phyloP scores from a whole-genome alignment of 1,140 invertebrate species.

The Listronotus bonariensis region DNA sequence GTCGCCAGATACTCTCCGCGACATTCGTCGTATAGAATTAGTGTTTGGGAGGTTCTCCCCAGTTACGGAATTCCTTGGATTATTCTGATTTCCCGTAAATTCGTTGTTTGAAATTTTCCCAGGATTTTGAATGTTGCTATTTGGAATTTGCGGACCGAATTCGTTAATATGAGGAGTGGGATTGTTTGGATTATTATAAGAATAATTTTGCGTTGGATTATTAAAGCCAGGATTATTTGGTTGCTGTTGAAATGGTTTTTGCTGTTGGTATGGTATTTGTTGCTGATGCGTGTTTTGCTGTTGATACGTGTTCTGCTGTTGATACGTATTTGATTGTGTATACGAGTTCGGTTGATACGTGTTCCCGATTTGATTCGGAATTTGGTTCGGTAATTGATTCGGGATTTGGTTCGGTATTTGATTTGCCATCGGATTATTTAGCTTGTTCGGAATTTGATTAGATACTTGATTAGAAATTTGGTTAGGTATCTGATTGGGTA shows the following conservation, averaged over 20 bases:
- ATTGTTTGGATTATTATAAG: constrained; percentile 14
- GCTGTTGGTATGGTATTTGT: constrained; percentile 13
- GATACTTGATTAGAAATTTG: constrained; percentile 47
- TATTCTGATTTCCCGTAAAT: constrained; percentile 24
- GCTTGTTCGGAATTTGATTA: constrained; percentile 43
- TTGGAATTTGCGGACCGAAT: constrained; percentile 20
- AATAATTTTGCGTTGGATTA: constrained; percentile 3
- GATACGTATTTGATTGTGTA: constrained; percentile 17
- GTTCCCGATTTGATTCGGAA: constrained; percentile 21
- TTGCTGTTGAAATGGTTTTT: constrained; percentile 5
- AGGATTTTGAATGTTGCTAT: constrained; percentile 18
- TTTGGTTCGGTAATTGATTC: constrained; percentile 23
- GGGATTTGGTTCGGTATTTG: constrained; percentile 30
- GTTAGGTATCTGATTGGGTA: constrained; percentile 35
- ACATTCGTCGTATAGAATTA: constrained; percentile 55
- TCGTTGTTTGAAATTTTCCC: constrained; percentile 28
- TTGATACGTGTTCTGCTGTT: constrained; percentile 11
- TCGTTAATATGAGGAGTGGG: constrained; percentile 25
- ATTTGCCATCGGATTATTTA: constrained; percentile 44
- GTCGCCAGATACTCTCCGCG: constrained; percentile 57
- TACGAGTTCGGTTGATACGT: not conserved
- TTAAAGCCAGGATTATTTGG: constrained; percentile 12
- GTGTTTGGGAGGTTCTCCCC: constrained; percentile 37
- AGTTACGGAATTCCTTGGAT: constrained; percentile 43
- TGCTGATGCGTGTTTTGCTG: constrained; percentile 1